Evolutionary conservation across 2,888 invertebrate species (phyloP).

Genomic region (Nemotelus pantherinus): DNA sequence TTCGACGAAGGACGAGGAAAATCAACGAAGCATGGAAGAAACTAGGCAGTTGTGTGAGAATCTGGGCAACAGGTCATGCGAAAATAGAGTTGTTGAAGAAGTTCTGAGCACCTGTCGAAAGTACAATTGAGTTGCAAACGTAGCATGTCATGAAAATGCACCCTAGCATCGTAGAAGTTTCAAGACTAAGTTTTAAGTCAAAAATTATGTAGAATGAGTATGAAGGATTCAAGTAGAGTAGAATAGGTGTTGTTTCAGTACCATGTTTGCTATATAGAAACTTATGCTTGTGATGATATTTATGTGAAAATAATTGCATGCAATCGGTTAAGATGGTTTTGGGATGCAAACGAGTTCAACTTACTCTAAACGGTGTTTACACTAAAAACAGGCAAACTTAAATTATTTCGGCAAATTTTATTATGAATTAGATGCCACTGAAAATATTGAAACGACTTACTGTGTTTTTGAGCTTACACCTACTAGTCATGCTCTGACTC

Average conservation of each 20-base stretch:
- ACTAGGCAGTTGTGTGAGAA: constrained; percentile 23
- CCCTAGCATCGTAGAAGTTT: constrained; percentile 25
- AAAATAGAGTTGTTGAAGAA: constrained; percentile 45
- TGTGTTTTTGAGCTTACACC: no score
- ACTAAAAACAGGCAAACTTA: no score
- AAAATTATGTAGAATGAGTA: background rate
- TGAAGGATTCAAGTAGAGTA: background rate
- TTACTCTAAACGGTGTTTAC: no score
- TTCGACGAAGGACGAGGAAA: background rate
- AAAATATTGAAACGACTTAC: no score
- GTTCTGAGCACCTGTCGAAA: constrained; percentile 45
- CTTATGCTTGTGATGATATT: background rate
- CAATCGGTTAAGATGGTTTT: no score
- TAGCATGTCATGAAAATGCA: constrained; percentile 37
- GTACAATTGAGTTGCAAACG: constrained; percentile 40
- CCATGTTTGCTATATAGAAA: background rate
- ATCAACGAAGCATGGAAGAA: background rate
- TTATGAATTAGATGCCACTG: no score
- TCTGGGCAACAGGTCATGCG: constrained; percentile 44
- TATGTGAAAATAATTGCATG: background rate
- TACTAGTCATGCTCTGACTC: no score
- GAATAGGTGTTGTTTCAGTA: background rate
- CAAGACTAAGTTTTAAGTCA: background rate
- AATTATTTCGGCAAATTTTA: no score
- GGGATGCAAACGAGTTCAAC: no score